A percentile compares a stretch with the other conserved stretches of the same genome.
Evolutionary conservation across 2,797 vertebrate species (phyloP).

Genomic region (Acrocephalus scirpaceus): DNA sequence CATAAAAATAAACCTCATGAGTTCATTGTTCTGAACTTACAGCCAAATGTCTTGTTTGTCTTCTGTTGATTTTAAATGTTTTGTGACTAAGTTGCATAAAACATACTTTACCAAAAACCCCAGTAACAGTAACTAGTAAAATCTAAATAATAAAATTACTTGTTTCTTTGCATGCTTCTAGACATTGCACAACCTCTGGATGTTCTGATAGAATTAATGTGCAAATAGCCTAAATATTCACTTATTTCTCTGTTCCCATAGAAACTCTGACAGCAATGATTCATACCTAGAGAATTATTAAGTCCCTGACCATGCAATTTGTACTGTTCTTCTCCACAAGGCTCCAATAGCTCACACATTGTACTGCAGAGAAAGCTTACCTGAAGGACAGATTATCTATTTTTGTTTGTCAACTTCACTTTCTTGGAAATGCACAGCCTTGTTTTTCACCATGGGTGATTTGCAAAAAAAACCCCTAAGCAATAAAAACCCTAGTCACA

Average conservation of each 20-base stretch:
- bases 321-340: not conserved
- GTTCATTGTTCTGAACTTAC: slow-evolving; percentile 71
- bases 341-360: not conserved
- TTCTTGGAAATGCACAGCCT: not conserved
- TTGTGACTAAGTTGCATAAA: slow-evolving; percentile 59
- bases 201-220: slow-evolving; percentile 13
- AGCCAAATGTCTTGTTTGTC: slow-evolving; percentile 59
- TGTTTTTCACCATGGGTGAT: not conserved
- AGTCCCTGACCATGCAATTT: slow-evolving; percentile 19
- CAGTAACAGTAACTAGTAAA: slow-evolving; percentile 48
- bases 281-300: slow-evolving; percentile 34
- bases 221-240: slow-evolving; percentile 50
- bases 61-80: slow-evolving; percentile 58
- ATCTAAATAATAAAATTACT: slow-evolving; percentile 29
- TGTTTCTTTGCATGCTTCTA: slow-evolving; percentile 16
- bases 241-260: slow-evolving; percentile 57
- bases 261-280: slow-evolving; percentile 55
- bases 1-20: slow-evolving; percentile 72
- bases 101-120: not conserved
- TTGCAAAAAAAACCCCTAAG: not conserved
- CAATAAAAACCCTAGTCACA: not conserved
- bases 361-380: not conserved
- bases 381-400: not conserved
- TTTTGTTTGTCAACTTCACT: not conserved
- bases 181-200: slow-evolving; percentile 37